Percentiles rank a stretch among this genome's conserved stretches.
phyloP scores from a whole-genome alignment of 2,797 vertebrate species.

The Sebastolobus altivelis region DNA sequence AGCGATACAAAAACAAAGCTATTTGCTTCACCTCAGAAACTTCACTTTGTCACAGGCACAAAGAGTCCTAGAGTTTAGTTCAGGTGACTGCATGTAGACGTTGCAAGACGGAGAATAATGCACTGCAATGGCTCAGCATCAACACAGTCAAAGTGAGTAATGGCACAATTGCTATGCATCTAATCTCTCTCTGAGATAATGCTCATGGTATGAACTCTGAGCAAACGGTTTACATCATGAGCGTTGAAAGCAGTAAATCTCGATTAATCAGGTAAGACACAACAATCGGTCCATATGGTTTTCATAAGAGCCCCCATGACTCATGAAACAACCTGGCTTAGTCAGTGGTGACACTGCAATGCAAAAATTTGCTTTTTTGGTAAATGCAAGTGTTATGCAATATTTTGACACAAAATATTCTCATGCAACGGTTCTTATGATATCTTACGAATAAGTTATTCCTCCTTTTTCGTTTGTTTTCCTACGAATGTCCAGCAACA shows the following conservation, averaged over 20 bases:
- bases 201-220: slow-evolving; percentile 48
- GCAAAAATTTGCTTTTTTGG: neutral
- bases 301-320: slow-evolving; percentile 26
- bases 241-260: slow-evolving; percentile 52
- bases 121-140: slow-evolving; percentile 40
- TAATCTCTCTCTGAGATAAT: slow-evolving; percentile 59
- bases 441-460: neutral
- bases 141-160: slow-evolving; percentile 61
- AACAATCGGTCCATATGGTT: slow-evolving; percentile 51
- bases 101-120: slow-evolving; percentile 38
- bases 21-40: slow-evolving; percentile 61
- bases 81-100: slow-evolving; percentile 36
- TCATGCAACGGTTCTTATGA: too few relatives aligned
- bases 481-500: neutral
- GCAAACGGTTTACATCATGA: slow-evolving; percentile 45
- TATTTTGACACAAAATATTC: neutral
- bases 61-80: slow-evolving; percentile 16
- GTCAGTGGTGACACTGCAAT: neutral
- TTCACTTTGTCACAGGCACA: slow-evolving; percentile 41
- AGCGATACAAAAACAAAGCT: slow-evolving; percentile 58
- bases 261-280: slow-evolving; percentile 45
- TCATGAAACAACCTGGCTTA: neutral
- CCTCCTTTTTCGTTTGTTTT: neutral
- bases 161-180: slow-evolving; percentile 51
- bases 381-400: neutral